Evolutionary conservation across 2,888 invertebrate genomes (phyloP).

Genomic region (Dryocosmus kuriphilus): DNA sequence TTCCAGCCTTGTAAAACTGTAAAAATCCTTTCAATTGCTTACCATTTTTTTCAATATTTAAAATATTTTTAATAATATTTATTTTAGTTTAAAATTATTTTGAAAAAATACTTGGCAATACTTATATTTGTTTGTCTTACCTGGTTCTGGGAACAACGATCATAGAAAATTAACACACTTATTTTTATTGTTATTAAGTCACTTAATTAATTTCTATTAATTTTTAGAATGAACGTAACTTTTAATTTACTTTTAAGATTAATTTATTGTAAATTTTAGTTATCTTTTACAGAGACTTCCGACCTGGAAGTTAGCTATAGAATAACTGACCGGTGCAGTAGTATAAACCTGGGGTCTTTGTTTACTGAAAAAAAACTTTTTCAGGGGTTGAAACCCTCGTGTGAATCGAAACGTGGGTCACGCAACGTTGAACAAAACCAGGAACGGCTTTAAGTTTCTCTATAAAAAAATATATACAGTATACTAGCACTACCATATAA

Average conservation of each 20-base stretch:
- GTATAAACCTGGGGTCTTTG: background rate
- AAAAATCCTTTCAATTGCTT: background rate
- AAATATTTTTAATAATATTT: background rate
- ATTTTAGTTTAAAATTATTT: too few relatives aligned
- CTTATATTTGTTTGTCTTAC: background rate
- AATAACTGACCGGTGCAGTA: conserved; percentile 22
- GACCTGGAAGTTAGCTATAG: background rate
- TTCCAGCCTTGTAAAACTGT: background rate
- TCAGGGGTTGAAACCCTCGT: conserved; percentile 27
- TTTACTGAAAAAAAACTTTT: conserved; percentile 23
- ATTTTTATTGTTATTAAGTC: background rate
- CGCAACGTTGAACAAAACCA: conserved; percentile 22
- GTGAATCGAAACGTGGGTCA: conserved; percentile 29
- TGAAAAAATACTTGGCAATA: too few relatives aligned
- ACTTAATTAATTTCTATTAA: background rate
- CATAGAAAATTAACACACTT: background rate
- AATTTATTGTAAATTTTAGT: background rate
- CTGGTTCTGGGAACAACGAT: background rate
- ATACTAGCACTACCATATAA: background rate
- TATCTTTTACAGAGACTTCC: background rate
- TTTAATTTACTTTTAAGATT: background rate
- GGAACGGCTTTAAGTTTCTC: conserved; percentile 6
- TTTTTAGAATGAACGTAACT: background rate
- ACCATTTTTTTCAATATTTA: too few relatives aligned
- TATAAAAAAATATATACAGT: background rate